A percentile compares a stretch with the other conserved stretches of the same genome.
Evolutionary conservation across 2,888 invertebrate species (phyloP).

Genomic region (Limnephilus rhombicus): DNA sequence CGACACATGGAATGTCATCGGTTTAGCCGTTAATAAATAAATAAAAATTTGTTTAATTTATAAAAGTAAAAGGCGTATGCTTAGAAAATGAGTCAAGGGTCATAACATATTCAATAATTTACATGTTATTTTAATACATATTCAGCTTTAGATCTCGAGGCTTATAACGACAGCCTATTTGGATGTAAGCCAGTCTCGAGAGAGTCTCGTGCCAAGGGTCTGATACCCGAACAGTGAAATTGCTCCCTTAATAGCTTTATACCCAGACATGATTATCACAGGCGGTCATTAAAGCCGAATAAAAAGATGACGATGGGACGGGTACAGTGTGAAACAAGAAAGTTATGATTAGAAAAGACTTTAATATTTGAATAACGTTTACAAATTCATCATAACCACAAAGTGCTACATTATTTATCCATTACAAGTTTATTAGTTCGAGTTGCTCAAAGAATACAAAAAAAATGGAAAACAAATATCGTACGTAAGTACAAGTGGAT

Average conservation of each 20-base stretch:
- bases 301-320: neutral
- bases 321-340: neutral
- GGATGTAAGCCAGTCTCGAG: constrained; percentile 39
- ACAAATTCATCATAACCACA: too few relatives aligned
- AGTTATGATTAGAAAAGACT: neutral
- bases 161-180: constrained; percentile 40
- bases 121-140: neutral
- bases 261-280: constrained; percentile 5
- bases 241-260: constrained; percentile 8
- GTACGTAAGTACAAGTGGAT: too few relatives aligned
- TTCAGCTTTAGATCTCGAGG: neutral
- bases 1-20: too few relatives aligned
- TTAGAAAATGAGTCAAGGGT: neutral
- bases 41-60: too few relatives aligned
- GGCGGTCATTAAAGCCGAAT: neutral
- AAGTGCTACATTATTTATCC: too few relatives aligned
- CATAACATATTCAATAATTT: neutral
- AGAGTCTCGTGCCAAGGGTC: constrained; percentile 9
- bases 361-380: neutral
- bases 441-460: too few relatives aligned
- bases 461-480: too few relatives aligned
- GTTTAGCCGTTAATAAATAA: too few relatives aligned
- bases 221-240: constrained; percentile 19
- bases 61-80: neutral
- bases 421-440: too few relatives aligned